A percentile compares a stretch with the other conserved stretches of the same genome.
phyloP scores from a whole-genome alignment of 1,140 invertebrate species.

The Drosophila pseudoananassae region DNA sequence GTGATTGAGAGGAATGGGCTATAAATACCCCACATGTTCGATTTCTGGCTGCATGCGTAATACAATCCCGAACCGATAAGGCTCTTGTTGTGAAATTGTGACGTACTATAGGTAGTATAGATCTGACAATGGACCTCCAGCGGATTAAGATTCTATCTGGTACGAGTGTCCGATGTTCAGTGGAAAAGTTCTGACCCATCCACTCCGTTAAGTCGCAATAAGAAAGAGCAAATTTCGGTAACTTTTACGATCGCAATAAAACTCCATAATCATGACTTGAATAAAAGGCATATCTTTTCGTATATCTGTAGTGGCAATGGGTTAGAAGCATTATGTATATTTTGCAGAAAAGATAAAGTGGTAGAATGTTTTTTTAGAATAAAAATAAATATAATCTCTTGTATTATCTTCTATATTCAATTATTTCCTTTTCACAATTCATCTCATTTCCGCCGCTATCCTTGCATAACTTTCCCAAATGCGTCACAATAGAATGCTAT shows the following conservation, averaged over 20 bases:
- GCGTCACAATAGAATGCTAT: constrained; percentile 52
- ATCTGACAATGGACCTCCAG: constrained; percentile 29
- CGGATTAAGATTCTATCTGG: constrained; percentile 2
- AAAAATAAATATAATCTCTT: background rate
- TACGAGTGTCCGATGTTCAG: background rate
- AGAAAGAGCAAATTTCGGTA: background rate
- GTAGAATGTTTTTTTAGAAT: background rate
- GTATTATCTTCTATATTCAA: background rate
- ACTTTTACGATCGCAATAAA: constrained; percentile 15
- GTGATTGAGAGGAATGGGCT: constrained; percentile 49
- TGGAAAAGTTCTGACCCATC: constrained; percentile 61
- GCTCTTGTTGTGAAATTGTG: constrained; percentile 24
- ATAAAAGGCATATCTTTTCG: constrained; percentile 13
- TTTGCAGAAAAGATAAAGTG: constrained; percentile 13
- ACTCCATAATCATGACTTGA: constrained; percentile 20
- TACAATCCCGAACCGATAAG: constrained; percentile 49
- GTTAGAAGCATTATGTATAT: background rate
- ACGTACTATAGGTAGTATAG: constrained; percentile 35
- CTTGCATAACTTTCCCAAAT: constrained; percentile 56
- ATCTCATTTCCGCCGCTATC: constrained; percentile 17
- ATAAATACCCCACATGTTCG: constrained; percentile 48
- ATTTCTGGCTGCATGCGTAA: constrained; percentile 50
- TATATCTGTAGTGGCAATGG: constrained; percentile 3
- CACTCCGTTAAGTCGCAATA: constrained; percentile 19
- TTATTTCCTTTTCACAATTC: constrained; percentile 18